Conservation (phyloP, 92 coral and sea anemone species). For the Desmophyllum pertusum region DNA sequence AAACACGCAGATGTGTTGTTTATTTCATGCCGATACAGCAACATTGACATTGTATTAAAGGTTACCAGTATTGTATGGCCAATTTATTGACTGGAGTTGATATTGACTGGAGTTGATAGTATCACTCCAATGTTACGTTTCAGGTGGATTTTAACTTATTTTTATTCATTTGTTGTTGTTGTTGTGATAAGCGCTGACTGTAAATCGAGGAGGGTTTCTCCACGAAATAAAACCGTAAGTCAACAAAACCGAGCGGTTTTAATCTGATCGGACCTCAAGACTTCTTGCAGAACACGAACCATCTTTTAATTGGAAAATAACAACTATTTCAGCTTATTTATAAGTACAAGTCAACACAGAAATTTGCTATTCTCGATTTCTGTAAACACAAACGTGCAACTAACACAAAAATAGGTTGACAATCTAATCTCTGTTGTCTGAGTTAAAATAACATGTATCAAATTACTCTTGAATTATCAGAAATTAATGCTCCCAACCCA, state of each 20-base stretch:
- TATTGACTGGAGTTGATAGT: too few species aligned
- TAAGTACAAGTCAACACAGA: background rate
- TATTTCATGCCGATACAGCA: too few species aligned
- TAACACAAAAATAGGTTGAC: background rate
- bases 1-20: background rate
- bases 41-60: too few species aligned
- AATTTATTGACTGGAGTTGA: too few species aligned
- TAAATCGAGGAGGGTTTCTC: slow-evolving; percentile 1
- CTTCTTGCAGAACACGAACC: background rate
- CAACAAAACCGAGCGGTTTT: too few species aligned
- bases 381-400: background rate
- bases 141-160: slow-evolving; percentile 9
- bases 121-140: slow-evolving; percentile 1
- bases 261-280: background rate
- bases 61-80: too few species aligned
- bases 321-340: background rate
- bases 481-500: too few species aligned
- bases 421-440: background rate
- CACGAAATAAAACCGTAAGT: too few species aligned
- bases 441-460: background rate
- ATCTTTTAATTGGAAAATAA: background rate
- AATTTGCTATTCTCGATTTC: background rate
- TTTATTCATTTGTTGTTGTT: slow-evolving; percentile 27
- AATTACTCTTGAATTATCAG: slow-evolving; percentile 23
- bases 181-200: slow-evolving; percentile 17